phyloP scores from a whole-genome alignment of 2,888 invertebrate species.

The Meiosimyza decipiens region DNA sequence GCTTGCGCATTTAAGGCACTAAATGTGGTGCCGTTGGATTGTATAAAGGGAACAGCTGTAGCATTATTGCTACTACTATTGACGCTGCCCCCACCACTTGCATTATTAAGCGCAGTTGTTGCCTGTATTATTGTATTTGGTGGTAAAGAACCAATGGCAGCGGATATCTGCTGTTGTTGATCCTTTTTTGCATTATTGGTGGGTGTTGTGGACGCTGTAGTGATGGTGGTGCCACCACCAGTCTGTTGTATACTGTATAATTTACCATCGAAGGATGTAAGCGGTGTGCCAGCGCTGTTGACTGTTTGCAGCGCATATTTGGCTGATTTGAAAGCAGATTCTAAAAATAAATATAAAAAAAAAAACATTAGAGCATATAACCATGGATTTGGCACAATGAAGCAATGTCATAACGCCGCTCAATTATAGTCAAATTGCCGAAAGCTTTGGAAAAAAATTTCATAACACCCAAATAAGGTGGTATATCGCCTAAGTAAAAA shows the following conservation, averaged over 20 bases:
- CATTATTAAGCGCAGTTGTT: slow-evolving; percentile 37
- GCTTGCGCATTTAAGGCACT: slow-evolving; percentile 34
- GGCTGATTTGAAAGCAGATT: slow-evolving; percentile 52
- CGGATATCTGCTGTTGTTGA: slow-evolving; percentile 50
- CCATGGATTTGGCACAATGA: too few species aligned
- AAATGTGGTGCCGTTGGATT: slow-evolving; percentile 52
- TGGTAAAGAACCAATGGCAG: slow-evolving; percentile 58
- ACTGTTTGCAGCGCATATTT: slow-evolving; percentile 56
- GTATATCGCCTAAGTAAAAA: too few species aligned
- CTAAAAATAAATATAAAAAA: slow-evolving; percentile 34
- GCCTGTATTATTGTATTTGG: slow-evolving; percentile 61
- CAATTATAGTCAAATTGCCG: too few species aligned
- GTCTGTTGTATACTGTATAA: slow-evolving; percentile 29
- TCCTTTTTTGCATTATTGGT: slow-evolving; percentile 35
- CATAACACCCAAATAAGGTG: too few species aligned
- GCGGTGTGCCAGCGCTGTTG: slow-evolving; percentile 51
- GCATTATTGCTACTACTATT: slow-evolving; percentile 37
- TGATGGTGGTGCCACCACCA: slow-evolving; percentile 38
- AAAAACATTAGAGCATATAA: not conserved
- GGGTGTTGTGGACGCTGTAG: slow-evolving; percentile 35
- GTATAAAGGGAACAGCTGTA: slow-evolving; percentile 43
- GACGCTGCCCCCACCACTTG: slow-evolving; percentile 38
- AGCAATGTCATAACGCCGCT: too few species aligned
- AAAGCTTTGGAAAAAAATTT: too few species aligned
- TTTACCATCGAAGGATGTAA: slow-evolving; percentile 41